Evolutionary conservation across 23 tunicate species (phyloP), one percentile per base, ranked within the genome.

Genomic region (Oikopleura dioica): DNA sequence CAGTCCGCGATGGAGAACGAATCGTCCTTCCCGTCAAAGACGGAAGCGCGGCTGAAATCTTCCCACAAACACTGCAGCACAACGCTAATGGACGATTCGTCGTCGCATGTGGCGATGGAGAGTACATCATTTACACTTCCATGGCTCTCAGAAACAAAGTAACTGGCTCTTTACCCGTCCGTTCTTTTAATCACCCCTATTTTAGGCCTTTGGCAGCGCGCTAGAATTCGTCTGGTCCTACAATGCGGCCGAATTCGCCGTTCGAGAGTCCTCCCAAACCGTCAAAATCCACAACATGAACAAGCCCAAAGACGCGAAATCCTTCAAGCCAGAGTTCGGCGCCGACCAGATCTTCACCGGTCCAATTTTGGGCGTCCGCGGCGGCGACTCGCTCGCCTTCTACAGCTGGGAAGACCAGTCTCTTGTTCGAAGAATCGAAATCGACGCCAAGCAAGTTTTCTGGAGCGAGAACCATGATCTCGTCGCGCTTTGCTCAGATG

Each of bases 21-120:
- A 76, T 91, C 72, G 84, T 80, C 76, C 78, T 94, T 0, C 76
- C 85, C 37, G 78, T 94, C 4, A 94, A 94, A 77, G 99, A 94
- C 79, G 81, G 83, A 82, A 95, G 99, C 2, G 87, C 95, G 59
- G 86, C 95, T 75, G 99, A 94, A 77, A 85, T 94, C 38, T 94
- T 83, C 75, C 99, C 99, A 35, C 99, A 94, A 69, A 86, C 78
- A 32, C 58, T 94, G 38, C 83, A 76, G 37, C 99, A 94, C 82
- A 94, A 86, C 77, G 82, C 99, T 21, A 94, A 94, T 59, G 99
- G 99, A 76, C 77, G 97, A 37, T 94, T 94, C 69, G 99, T 94
- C 35, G 99, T 94, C 23, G 99, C 87, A 32, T 94, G 99, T 79
- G 99, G 99, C 0, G 99, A 94, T 76, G 99, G 99, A 36, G 99